phyloP scores from a whole-genome alignment of 1,140 invertebrate genomes.

The Aphelinus certus region DNA sequence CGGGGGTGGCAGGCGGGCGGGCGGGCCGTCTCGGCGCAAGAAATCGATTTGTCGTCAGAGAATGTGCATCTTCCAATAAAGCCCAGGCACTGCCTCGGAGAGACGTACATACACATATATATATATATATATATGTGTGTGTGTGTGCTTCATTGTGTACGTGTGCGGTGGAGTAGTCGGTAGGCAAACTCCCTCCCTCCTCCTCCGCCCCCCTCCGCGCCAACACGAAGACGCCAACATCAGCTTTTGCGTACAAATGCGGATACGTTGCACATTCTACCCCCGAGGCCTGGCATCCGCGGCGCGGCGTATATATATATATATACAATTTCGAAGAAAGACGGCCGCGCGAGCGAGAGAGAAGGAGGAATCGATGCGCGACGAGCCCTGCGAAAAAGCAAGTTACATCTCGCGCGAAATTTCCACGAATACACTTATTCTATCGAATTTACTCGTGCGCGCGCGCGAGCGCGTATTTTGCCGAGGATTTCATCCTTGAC shows the following conservation, averaged over 20 bases:
- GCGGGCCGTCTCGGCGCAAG: neutral
- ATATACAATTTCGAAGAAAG: slow-evolving; percentile 1
- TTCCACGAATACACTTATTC: too few species aligned
- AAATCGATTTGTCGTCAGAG: slow-evolving; percentile 14
- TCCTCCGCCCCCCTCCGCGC: too few species aligned
- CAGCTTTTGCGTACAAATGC: slow-evolving; percentile 28
- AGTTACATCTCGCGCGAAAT: too few species aligned
- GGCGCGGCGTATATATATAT: neutral
- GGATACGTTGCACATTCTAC: slow-evolving; percentile 18
- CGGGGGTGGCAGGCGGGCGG: too few species aligned
- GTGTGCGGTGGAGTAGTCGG: neutral
- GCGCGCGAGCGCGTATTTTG: too few species aligned
- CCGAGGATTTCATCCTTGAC: too few species aligned
- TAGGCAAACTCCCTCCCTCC: too few species aligned
- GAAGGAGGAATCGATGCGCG: slow-evolving; percentile 1
- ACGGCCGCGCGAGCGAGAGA: neutral
- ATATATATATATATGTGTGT: neutral
- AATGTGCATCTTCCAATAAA: slow-evolving; percentile 25
- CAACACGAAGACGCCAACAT: slow-evolving; percentile 6
- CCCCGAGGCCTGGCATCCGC: slow-evolving; percentile 11
- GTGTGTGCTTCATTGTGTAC: neutral
- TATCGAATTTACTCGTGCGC: too few species aligned
- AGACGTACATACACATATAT: neutral
- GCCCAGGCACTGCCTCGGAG: slow-evolving; percentile 2
- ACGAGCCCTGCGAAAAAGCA: too few species aligned